phyloP scores from a whole-genome alignment of 2,888 invertebrate genomes.

The Muschampia plurimacula region DNA sequence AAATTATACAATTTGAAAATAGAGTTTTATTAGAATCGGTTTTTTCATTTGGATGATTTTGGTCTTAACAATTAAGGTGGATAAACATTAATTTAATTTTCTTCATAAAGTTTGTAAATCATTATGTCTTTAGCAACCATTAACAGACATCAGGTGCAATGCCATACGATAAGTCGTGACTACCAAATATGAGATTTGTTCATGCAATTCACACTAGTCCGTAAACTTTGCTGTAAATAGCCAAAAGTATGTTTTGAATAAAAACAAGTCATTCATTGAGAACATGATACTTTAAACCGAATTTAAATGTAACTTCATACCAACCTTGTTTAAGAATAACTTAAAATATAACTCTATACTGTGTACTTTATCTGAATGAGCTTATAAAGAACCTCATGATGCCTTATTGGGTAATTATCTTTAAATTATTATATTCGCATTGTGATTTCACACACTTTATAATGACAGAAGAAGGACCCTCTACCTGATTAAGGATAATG shows the following conservation, averaged over 20 bases:
- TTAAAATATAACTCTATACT: conserved; percentile 13
- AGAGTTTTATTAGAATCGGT: too few relatives aligned
- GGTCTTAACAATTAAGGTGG: not conserved
- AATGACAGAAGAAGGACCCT: conserved; percentile 19
- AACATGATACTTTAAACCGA: conserved; percentile 28
- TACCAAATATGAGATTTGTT: conserved; percentile 49
- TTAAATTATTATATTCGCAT: conserved; percentile 20
- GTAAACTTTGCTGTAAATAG: conserved; percentile 47
- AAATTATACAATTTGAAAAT: too few relatives aligned
- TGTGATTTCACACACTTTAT: conserved; percentile 14
- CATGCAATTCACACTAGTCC: conserved; percentile 49
- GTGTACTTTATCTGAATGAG: conserved; percentile 9
- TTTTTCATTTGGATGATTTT: too few relatives aligned
- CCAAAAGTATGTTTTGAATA: conserved; percentile 43
- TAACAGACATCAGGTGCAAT: conserved; percentile 18
- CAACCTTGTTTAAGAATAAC: conserved; percentile 38
- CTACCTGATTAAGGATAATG: conserved; percentile 10
- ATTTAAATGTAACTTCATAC: conserved; percentile 32
- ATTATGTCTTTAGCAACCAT: conserved; percentile 17
- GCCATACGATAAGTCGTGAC: conserved; percentile 53
- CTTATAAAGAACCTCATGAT: conserved; percentile 9
- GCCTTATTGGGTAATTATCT: conserved; percentile 28
- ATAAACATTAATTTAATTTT: not conserved
- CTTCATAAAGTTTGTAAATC: not conserved
- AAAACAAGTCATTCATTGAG: conserved; percentile 42